phyloP scores from a whole-genome alignment of 2,113 vertebrate genomes.

The Gobio gobio region DNA sequence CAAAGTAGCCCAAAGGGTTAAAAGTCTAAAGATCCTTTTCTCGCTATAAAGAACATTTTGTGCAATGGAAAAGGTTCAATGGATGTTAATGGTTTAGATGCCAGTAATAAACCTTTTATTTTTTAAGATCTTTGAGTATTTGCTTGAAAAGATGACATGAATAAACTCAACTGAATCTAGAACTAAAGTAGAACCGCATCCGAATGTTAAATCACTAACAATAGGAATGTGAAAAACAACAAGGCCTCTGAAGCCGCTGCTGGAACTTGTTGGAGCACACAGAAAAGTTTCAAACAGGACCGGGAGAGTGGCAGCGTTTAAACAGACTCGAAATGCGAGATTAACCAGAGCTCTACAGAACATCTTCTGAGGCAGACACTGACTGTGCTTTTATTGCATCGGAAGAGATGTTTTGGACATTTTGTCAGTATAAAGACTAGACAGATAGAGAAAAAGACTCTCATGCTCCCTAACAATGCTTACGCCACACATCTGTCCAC shows the following conservation, averaged over 20 bases:
- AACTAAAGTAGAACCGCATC: not conserved
- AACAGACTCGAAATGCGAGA: not conserved
- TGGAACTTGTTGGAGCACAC: slow-evolving; percentile 11
- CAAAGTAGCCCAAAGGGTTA: too few relatives aligned
- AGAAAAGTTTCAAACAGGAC: not conserved
- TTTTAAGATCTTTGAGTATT: too few relatives aligned
- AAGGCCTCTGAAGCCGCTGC: not conserved
- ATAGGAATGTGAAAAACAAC: not conserved
- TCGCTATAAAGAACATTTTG: too few relatives aligned
- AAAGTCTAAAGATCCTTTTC: too few relatives aligned
- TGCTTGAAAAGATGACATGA: too few relatives aligned
- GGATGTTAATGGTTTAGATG: not conserved
- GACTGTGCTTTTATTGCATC: slow-evolving; percentile 26
- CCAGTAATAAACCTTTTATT: too few relatives aligned
- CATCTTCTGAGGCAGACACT: not conserved
- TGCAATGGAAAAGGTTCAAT: too few relatives aligned
- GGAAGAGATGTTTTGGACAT: slow-evolving; percentile 31
- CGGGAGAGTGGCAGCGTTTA: slow-evolving; percentile 21
- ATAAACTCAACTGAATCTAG: not conserved
- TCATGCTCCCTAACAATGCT: slow-evolving; percentile 54
- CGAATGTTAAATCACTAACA: not conserved
- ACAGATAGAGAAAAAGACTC: slow-evolving; percentile 46
- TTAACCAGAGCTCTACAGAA: not conserved
- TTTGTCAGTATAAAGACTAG: slow-evolving; percentile 48
- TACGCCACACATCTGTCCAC: slow-evolving; percentile 64